A percentile compares a stretch with the other conserved stretches of the same genome.
Conservation (phyloP, 2,113 vertebrate genomes). For the Labeo catla region DNA sequence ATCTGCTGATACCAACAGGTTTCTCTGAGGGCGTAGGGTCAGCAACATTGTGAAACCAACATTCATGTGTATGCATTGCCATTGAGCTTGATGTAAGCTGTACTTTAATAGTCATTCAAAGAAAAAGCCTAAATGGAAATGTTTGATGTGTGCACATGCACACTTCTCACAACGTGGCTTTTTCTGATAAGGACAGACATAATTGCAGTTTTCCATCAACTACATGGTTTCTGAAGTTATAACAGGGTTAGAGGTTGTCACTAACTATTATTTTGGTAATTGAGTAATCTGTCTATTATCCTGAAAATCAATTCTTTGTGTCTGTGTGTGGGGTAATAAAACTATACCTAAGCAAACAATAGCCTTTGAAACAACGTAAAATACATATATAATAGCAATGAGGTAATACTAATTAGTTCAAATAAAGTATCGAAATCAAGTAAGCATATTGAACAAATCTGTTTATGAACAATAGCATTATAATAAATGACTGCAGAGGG, state of each 20-base stretch:
- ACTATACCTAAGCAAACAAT: no score
- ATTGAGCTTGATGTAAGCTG: neutral
- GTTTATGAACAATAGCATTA: no score
- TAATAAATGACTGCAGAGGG: no score
- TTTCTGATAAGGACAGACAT: neutral
- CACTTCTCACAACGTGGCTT: neutral
- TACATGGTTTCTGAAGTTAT: neutral
- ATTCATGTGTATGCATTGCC: neutral
- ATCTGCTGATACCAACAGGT: neutral
- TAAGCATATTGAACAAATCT: no score
- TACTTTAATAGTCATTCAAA: neutral
- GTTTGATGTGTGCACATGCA: neutral
- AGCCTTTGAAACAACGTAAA: no score
- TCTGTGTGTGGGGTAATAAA: no score
- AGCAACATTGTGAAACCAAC: neutral
- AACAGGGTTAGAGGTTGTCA: neutral
- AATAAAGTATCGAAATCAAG: no score
- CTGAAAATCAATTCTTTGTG: no score
- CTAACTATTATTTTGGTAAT: no score
- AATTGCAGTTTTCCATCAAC: neutral
- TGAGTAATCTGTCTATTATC: no score
- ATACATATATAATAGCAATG: no score
- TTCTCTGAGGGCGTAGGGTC: neutral
- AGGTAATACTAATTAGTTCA: no score
- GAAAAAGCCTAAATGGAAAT: neutral